phyloP scores from a whole-genome alignment of 2,113 vertebrate species.

The Microtus richardsoni region DNA sequence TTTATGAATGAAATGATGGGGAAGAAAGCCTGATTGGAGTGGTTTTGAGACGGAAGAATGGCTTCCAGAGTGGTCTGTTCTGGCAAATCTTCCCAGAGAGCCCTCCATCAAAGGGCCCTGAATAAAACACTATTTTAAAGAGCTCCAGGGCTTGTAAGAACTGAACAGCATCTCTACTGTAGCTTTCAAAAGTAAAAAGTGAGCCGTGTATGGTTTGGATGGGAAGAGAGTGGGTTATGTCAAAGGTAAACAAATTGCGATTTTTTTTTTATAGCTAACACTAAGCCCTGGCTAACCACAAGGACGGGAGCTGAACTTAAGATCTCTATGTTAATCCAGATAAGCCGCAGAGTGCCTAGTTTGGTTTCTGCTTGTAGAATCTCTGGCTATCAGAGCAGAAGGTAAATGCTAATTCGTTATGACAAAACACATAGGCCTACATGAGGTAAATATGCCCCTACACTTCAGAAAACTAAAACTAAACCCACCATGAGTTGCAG shows the following conservation, averaged over 20 bases:
- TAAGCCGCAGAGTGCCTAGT: background rate
- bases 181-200: background rate
- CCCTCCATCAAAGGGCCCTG: slow-evolving; percentile 22
- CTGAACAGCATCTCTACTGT: slow-evolving; percentile 4
- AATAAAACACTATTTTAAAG: slow-evolving; percentile 52
- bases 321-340: background rate
- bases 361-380: background rate
- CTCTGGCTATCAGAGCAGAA: background rate
- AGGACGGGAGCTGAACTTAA: background rate
- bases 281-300: background rate
- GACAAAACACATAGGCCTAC: background rate
- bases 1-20: slow-evolving; percentile 30
- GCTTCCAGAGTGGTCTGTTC: slow-evolving; percentile 6
- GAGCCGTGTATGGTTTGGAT: background rate
- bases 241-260: background rate
- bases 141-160: slow-evolving; percentile 13
- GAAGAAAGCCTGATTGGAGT: slow-evolving; percentile 39
- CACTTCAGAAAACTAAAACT: background rate
- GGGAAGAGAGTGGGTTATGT: background rate
- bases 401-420: background rate
- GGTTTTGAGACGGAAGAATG: slow-evolving; percentile 14
- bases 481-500: background rate
- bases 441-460: background rate
- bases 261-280: background rate
- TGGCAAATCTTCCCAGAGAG: slow-evolving; percentile 41